These are phyloP conservation scores for Polyploca ridens DNA, from an alignment of 2,888 invertebrate genomes.

Conservation along the genomic window DNA sequence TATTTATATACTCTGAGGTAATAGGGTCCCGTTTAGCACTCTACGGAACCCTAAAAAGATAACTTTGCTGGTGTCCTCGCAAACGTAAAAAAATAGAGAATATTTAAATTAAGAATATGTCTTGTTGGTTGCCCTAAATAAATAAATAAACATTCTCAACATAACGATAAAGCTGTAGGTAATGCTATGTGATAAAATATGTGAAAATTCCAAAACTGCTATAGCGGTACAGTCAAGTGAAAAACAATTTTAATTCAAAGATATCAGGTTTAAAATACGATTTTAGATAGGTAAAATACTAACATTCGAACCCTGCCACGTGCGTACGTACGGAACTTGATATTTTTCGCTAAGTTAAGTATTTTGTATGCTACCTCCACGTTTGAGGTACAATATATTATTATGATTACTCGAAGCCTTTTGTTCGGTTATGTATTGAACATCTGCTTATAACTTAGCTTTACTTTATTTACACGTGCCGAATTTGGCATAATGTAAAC, in stretches of 20 bases:
- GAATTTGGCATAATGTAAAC: too few species aligned
- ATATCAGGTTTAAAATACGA: background rate
- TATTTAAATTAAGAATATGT: background rate
- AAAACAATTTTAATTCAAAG: background rate
- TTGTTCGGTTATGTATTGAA: constrained; percentile 35
- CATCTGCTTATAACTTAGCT: background rate
- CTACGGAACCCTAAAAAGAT: background rate
- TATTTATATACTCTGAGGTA: too few species aligned
- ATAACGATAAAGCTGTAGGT: background rate
- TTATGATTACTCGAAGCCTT: constrained; percentile 45
- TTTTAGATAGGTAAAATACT: background rate
- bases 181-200: background rate
- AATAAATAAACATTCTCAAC: background rate
- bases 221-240: background rate
- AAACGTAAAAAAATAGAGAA: background rate
- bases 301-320: background rate
- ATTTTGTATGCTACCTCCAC: constrained; percentile 49
- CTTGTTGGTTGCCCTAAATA: too few species aligned
- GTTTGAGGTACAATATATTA: constrained; percentile 34
- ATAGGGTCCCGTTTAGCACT: too few species aligned
- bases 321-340: constrained; percentile 21
- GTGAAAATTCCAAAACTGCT: constrained; percentile 11
- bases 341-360: constrained; percentile 29
- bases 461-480: too few species aligned
- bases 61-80: background rate